Percentiles rank a stretch among this genome's conserved stretches.
Evolutionary conservation across 2,797 vertebrate genomes (phyloP).

Genomic region (Furcifer pardalis): DNA sequence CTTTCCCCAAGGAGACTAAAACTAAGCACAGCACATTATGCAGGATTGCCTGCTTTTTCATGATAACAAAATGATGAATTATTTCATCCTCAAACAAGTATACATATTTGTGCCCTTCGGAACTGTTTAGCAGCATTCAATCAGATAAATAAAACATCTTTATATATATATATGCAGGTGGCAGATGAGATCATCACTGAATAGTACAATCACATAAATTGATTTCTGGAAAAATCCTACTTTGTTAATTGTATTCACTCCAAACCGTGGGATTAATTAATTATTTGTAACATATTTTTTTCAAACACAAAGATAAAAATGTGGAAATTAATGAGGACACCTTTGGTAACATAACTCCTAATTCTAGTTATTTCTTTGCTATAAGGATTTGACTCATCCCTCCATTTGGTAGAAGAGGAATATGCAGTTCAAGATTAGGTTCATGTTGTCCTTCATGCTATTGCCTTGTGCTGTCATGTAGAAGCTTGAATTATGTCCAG

Average conservation of each 20-base stretch:
- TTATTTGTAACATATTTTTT: not conserved
- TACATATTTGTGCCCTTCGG: not conserved
- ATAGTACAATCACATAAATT: not conserved
- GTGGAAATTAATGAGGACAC: not conserved
- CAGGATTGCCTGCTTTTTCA: slow-evolving; percentile 4
- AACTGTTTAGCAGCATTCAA: slow-evolving; percentile 5
- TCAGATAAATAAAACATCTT: not conserved
- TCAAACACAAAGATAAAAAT: not conserved
- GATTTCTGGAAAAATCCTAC: not conserved
- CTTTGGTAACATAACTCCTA: not conserved
- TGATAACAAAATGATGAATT: slow-evolving; percentile 10
- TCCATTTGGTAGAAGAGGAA: not conserved
- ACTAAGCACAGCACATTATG: not conserved
- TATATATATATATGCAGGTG: not conserved
- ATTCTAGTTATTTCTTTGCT: not conserved
- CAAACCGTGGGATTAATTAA: not conserved
- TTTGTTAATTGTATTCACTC: not conserved
- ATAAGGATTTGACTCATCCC: not conserved
- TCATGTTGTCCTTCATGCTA: not conserved
- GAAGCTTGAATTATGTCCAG: not conserved
- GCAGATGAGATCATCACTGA: slow-evolving; percentile 3
- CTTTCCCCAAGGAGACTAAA: not conserved
- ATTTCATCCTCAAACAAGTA: not conserved
- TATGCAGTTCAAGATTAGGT: not conserved
- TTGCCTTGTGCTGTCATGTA: not conserved